Evolutionary conservation across 1,140 invertebrate species (phyloP).

Genomic region (Leptinotarsa lineolata): DNA sequence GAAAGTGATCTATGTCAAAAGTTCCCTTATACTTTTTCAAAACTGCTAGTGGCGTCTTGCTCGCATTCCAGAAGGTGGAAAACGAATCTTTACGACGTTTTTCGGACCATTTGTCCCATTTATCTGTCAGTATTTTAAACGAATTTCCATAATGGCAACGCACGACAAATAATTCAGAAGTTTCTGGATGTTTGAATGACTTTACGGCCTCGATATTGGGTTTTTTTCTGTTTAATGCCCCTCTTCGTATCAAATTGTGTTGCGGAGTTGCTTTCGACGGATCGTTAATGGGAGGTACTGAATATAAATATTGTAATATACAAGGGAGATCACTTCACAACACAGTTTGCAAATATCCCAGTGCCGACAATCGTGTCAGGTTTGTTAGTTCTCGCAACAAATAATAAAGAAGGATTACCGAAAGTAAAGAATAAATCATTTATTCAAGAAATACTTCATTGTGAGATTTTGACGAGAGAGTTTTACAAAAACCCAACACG

Average conservation of each 20-base stretch:
- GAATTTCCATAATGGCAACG: conserved; percentile 48
- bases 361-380: too few species aligned
- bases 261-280: conserved; percentile 4
- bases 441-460: too few species aligned
- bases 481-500: too few species aligned
- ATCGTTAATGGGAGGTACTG: not conserved
- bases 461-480: too few species aligned
- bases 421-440: too few species aligned
- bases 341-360: too few species aligned
- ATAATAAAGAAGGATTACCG: too few species aligned
- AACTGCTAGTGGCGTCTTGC: conserved; percentile 34
- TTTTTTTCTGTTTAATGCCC: conserved; percentile 24
- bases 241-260: conserved; percentile 12
- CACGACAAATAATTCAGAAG: conserved; percentile 45
- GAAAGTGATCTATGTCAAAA: conserved; percentile 26
- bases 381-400: too few species aligned
- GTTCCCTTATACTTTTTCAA: conserved; percentile 10
- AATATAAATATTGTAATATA: not conserved
- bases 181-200: conserved; percentile 30
- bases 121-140: conserved; percentile 47
- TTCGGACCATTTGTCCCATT: conserved; percentile 50
- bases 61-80: conserved; percentile 38
- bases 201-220: conserved; percentile 8
- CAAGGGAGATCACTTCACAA: too few species aligned
- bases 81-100: conserved; percentile 43